Evolutionary conservation across 1,140 invertebrate genomes (phyloP).

Genomic region (Macrocentrus cingulum): DNA sequence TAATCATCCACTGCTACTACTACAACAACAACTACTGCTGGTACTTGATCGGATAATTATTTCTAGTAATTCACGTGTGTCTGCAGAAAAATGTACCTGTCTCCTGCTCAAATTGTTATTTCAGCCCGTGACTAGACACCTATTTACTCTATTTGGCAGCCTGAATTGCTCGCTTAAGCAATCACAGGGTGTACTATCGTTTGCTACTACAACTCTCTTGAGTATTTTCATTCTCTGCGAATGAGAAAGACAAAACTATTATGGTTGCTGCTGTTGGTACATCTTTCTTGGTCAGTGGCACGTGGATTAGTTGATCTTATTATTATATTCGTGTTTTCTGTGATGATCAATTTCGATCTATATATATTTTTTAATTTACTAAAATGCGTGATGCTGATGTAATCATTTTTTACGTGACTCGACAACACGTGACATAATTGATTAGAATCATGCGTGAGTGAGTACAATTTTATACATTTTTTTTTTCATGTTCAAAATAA

Average conservation of each 20-base stretch:
- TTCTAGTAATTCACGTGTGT: slow-evolving; percentile 8
- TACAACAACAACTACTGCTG: background rate
- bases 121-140: too few species aligned
- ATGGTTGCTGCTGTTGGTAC: slow-evolving; percentile 25
- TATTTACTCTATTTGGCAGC: slow-evolving; percentile 25
- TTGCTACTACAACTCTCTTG: background rate
- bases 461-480: too few species aligned
- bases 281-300: slow-evolving; percentile 27
- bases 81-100: background rate
- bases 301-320: slow-evolving; percentile 29
- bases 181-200: slow-evolving; percentile 19
- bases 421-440: too few species aligned
- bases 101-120: slow-evolving; percentile 11
- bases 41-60: background rate
- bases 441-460: too few species aligned
- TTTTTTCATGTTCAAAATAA: too few species aligned
- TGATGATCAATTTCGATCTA: background rate
- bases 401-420: background rate
- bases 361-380: too few species aligned
- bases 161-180: slow-evolving; percentile 22
- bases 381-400: background rate
- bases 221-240: background rate
- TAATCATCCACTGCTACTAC: slow-evolving; percentile 21
- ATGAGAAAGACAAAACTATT: slow-evolving; percentile 4
- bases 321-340: slow-evolving; percentile 23